Evolutionary conservation across 2,797 vertebrate species (phyloP), one percentile per base, ranked within the genome.

Genomic region (Masticophis lateralis): DNA sequence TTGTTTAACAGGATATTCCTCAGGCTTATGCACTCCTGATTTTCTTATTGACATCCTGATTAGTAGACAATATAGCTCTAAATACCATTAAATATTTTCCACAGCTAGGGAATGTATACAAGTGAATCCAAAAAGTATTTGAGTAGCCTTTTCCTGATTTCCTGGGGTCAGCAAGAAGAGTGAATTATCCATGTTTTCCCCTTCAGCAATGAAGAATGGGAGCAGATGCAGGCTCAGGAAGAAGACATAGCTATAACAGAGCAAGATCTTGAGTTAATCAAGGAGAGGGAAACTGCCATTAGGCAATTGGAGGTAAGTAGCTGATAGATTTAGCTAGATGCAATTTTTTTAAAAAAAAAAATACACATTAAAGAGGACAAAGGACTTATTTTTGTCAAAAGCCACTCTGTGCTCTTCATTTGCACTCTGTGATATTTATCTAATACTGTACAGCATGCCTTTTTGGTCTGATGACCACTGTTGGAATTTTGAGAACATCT

Each of bases 241-340:
- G 98, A 99, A 86, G 99, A 99, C 60, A 96, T 93, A 47, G 98
- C 98, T 96, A 98, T 99, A 97, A 99, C 99, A 0, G 99, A 99
- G 94, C 98, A 99, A 95, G 99, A 99, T 94, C 98, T 99, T 96
- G 99, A 99, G 95, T 98, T 99, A 92, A 99, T 99, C 96, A 99
- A 98, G 96, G 99, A 99, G 96, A 98, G 99, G 95, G 99, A 99
- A 97, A 99, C 98, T 0, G 99, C 99, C 91, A 99, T 99, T 97
- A 98, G 98, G 93, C 98, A 99, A 96, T 98, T 99, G 94, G 99
- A 99, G 98, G 99, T 99, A 94, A 97, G 93, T 14, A 10, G 90
- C 87, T 61, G 92, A 37, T 3, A 43, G 79, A 25, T 91, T 92
- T 43, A 88, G 14, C 5, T 1, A 66, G 51, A 66, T 56, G 5